Percentiles rank a stretch among this genome's conserved stretches.
Conservation (phyloP, 2,113 vertebrate genomes). For the Asarcornis scutulata region DNA sequence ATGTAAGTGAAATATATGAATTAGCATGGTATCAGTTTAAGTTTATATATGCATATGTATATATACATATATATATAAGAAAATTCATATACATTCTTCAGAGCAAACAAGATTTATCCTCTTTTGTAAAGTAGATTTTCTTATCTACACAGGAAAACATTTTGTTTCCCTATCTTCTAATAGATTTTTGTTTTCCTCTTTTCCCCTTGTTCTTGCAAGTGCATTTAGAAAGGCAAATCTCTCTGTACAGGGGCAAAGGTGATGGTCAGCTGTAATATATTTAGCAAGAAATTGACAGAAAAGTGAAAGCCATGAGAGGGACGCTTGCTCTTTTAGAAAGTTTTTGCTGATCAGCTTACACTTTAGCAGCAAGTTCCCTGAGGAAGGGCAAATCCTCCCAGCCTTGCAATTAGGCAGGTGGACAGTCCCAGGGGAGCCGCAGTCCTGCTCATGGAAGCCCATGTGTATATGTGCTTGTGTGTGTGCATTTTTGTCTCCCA, state of each 20-base stretch:
- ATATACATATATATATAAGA: neutral
- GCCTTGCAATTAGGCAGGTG: neutral
- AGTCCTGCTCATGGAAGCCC: neutral
- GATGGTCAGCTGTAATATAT: neutral
- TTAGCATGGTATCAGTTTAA: constrained; percentile 48
- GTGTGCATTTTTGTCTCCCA: neutral
- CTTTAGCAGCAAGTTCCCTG: constrained; percentile 18
- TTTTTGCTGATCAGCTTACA: neutral
- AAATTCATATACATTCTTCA: neutral
- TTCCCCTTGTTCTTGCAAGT: neutral
- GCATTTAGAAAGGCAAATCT: neutral
- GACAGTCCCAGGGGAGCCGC: neutral
- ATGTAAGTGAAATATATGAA: neutral
- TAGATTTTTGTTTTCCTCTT: neutral
- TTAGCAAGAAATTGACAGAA: neutral
- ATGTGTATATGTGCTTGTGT: neutral
- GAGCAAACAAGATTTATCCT: neutral
- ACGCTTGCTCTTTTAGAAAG: neutral
- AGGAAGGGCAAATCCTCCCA: neutral
- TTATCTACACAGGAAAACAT: neutral
- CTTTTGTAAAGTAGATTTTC: neutral
- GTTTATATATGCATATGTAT: neutral
- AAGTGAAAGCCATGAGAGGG: constrained; percentile 25
- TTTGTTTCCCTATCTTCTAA: neutral
- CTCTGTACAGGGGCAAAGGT: neutral